Evolutionary conservation across 2,113 vertebrate species (phyloP), one percentile per base, ranked within the genome.

Genomic region (Mastomys natalensis): DNA sequence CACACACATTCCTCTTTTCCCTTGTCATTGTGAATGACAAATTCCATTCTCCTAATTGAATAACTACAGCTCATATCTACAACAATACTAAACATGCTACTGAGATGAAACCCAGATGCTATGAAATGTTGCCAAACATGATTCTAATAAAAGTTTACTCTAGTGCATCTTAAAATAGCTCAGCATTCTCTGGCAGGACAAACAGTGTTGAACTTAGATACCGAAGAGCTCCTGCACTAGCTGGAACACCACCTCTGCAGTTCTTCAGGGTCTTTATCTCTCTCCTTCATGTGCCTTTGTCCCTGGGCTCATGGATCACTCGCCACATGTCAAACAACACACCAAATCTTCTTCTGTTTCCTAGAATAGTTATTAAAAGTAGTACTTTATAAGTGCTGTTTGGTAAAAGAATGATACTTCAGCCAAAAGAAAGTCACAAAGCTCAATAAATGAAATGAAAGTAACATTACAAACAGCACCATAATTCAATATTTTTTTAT

Each of bases 281-380:
- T 98, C 98, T 97, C 98, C 98, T 98, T 98, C 98, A 98, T 95
- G 96, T 98, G 98, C 97, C 98, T 98, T 98, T 99, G 98, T 98
- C 98, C 94, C 4, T 21, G 90, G 40, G 31, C 96, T 98, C 97
- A 96, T 95, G 98, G 93, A 95, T 97, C 98, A 99, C 98, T 98
- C 98, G 98, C 86, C 97, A 70, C 98, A 98, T 86, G 98, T 98
- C 99, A 99, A 98, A 96, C 58, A 97, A 97, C 98, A 98, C 98
- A 97, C 87, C 97, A 99, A 98, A 98, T 98, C 98, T 98, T 94
- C 85, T 95, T 97, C 48, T 95, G 97, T 87, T 98, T 99, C 98
- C 98, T 97, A 98, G 98, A 99, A 99, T 96, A 95, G 93, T 94
- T 99, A 98, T 98, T 98, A 96, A 94, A 96, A 98, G 76, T 98